These are phyloP conservation scores for Fulica atra DNA, from an alignment of 2,113 vertebrate species.

Conservation along the genomic window DNA sequence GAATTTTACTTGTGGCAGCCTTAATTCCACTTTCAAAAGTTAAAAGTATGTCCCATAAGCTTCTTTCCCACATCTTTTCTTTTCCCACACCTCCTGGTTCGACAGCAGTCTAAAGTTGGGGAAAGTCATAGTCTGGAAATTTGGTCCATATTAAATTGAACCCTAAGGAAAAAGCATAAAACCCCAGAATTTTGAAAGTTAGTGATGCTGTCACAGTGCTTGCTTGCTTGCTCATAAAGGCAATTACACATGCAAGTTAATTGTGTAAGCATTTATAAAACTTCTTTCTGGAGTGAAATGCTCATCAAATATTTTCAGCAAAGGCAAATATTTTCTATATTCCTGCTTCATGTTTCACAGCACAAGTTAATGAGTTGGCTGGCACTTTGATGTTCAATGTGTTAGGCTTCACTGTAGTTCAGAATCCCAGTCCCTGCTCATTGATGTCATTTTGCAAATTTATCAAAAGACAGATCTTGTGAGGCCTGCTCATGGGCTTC, in stretches of 20 bases:
- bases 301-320: conserved; percentile 25
- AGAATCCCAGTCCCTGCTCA: neutral
- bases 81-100: neutral
- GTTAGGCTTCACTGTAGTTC: neutral
- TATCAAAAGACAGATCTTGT: neutral
- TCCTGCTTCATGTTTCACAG: conserved; percentile 16
- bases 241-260: neutral
- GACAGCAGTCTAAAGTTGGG: accelerated
- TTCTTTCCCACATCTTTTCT: neutral
- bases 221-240: neutral
- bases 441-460: neutral
- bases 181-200: neutral
- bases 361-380: conserved; percentile 23
- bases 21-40: neutral
- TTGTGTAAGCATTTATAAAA: neutral
- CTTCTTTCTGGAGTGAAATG: neutral
- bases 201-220: neutral
- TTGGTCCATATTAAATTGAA: neutral
- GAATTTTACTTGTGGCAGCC: neutral
- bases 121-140: neutral
- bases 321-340: conserved; percentile 17
- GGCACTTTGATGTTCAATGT: conserved; percentile 19
- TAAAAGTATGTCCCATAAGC: neutral
- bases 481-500: neutral
- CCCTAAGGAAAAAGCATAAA: neutral